Conservation (phyloP, 2,113 vertebrate species). For the Gyps fulvus region DNA sequence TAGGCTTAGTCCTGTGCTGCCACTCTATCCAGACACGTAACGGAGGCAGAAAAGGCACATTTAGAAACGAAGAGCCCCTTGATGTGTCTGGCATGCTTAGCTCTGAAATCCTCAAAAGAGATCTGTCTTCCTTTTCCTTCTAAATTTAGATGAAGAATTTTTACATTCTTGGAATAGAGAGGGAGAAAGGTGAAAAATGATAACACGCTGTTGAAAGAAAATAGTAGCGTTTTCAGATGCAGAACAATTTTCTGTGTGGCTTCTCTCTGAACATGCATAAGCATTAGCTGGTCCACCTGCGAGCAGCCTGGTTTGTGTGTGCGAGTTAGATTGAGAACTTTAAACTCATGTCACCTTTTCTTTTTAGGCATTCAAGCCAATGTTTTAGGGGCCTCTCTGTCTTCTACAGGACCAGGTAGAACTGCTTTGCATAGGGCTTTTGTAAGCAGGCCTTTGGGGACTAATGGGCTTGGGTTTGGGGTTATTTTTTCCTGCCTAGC, state of each 20-base stretch:
- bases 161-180: not conserved
- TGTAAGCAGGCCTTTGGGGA: conserved; percentile 54
- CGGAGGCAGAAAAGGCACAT: conserved; percentile 11
- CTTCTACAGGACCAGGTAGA: conserved; percentile 64
- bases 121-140: conserved; percentile 29
- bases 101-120: conserved; percentile 41
- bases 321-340: conserved; percentile 31
- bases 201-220: not conserved
- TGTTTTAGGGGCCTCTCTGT: conserved; percentile 64
- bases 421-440: conserved; percentile 58
- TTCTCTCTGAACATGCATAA: not conserved
- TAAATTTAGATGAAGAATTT: conserved; percentile 56
- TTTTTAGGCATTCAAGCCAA: conserved; percentile 61
- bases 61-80: conserved; percentile 19
- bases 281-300: not conserved
- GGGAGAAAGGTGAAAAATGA: conserved; percentile 16
- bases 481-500: conserved; percentile 9
- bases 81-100: conserved; percentile 50
- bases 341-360: conserved; percentile 61
- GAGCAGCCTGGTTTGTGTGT: not conserved
- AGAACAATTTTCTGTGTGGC: not conserved
- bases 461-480: conserved; percentile 48
- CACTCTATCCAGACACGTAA: conserved; percentile 7
- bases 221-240: not conserved
- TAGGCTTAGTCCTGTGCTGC: conserved; percentile 55